phyloP scores from a whole-genome alignment of 1,140 invertebrate genomes.

The Drosophila melanica region DNA sequence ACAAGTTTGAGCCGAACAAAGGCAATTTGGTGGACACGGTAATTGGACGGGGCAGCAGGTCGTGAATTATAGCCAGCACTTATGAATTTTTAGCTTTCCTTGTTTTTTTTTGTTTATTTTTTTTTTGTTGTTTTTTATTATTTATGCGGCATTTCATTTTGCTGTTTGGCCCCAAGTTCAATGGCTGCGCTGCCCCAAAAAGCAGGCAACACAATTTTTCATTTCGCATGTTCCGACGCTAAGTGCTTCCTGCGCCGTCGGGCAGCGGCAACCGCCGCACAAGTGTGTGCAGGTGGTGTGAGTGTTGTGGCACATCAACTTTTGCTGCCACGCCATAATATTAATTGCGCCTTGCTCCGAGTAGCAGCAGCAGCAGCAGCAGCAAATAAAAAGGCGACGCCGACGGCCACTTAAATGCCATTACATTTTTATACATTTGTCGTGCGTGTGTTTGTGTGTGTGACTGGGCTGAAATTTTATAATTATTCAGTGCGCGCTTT shows the following conservation, averaged over 20 bases:
- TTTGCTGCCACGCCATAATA: slow-evolving; percentile 78
- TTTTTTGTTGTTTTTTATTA: slow-evolving; percentile 32
- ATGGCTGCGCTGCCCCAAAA: slow-evolving; percentile 58
- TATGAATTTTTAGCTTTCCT: slow-evolving; percentile 72
- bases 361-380: slow-evolving; percentile 16
- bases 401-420: slow-evolving; percentile 78
- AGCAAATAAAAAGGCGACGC: slow-evolving; percentile 44
- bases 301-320: slow-evolving; percentile 66
- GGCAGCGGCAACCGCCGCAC: slow-evolving; percentile 4
- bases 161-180: slow-evolving; percentile 55
- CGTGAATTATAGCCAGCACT: slow-evolving; percentile 74
- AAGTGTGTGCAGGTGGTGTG: slow-evolving; percentile 19
- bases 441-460: slow-evolving; percentile 41
- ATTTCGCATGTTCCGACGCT: slow-evolving; percentile 79
- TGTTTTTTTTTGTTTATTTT: background rate
- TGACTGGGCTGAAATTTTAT: slow-evolving; percentile 65
- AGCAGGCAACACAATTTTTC: slow-evolving; percentile 71
- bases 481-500: slow-evolving; percentile 69
- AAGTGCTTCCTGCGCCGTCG: slow-evolving; percentile 73
- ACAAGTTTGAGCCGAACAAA: slow-evolving; percentile 32
- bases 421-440: slow-evolving; percentile 74
- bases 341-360: slow-evolving; percentile 67
- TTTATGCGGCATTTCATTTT: slow-evolving; percentile 75
- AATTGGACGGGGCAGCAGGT: slow-evolving; percentile 55
- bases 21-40: slow-evolving; percentile 64